A percentile compares a stretch with the other conserved stretches of the same genome.
These are phyloP conservation scores for Chamaetylas fuelleborni DNA, from an alignment of 2,113 vertebrate genomes.

Conservation along the genomic window DNA sequence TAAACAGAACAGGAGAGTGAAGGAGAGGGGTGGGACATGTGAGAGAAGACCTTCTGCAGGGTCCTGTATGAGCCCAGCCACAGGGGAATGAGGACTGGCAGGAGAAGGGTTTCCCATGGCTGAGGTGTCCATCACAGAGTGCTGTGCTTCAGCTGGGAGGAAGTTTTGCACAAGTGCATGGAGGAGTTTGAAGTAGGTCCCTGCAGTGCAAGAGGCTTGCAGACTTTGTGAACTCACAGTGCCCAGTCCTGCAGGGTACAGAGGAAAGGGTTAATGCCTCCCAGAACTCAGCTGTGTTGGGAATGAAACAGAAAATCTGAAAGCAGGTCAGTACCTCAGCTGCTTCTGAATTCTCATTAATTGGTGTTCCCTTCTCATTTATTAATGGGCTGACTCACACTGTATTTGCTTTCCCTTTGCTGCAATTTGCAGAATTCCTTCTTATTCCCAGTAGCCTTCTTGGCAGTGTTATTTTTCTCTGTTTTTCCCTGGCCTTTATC, in stretches of 20 bases:
- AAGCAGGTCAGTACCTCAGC: constrained; percentile 53
- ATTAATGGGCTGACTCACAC: constrained; percentile 63
- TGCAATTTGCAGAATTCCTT: constrained; percentile 64
- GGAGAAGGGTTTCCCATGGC: accelerated
- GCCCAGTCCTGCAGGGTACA: neutral
- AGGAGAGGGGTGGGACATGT: neutral
- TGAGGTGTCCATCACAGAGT: neutral
- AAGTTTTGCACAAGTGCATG: neutral
- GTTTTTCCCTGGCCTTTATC: constrained; percentile 51
- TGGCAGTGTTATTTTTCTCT: constrained; percentile 58
- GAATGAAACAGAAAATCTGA: neutral
- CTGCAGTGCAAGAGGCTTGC: neutral
- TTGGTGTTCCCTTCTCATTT: constrained; percentile 46
- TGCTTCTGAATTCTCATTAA: constrained; percentile 63
- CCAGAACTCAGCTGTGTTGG: neutral
- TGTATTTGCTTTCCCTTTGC: constrained; percentile 60
- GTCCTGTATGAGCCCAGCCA: neutral
- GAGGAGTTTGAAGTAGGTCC: neutral
- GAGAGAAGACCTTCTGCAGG: neutral
- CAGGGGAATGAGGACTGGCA: neutral
- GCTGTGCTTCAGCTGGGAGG: neutral
- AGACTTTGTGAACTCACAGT: accelerated
- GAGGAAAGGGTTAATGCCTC: constrained; percentile 33
- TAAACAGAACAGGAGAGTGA: neutral
- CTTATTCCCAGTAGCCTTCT: constrained; percentile 58